Percentiles rank a stretch among this genome's conserved stretches.
Evolutionary conservation across 53 echinoderm and acorn worm species (phyloP).

Genomic region (Hippasteria phrygiana): DNA sequence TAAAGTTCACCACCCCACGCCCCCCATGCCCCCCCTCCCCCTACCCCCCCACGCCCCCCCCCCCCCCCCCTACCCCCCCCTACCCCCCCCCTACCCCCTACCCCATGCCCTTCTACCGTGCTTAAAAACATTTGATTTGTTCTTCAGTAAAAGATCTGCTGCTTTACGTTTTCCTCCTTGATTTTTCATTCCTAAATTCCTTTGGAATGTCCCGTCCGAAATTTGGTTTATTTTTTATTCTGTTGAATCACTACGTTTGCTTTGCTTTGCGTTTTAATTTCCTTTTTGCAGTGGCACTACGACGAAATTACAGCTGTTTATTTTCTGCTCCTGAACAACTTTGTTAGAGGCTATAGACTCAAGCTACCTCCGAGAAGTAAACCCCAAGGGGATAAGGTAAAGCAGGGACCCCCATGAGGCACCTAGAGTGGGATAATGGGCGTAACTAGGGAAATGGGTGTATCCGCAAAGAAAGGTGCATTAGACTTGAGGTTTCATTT

Average conservation of each 20-base stretch:
- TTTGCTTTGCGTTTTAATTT: constrained; percentile 28
- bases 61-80: not conserved
- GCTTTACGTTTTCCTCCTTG: not conserved
- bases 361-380: constrained; percentile 74
- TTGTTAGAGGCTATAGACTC: constrained; percentile 81
- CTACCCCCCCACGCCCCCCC: not conserved
- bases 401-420: not conserved
- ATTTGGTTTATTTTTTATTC: constrained; percentile 3
- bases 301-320: constrained; percentile 92
- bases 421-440: too few species aligned
- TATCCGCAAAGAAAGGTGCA: too few species aligned
- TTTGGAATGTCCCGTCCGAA: not conserved
- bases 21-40: constrained; percentile 1
- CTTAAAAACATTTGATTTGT: not conserved
- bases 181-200: not conserved
- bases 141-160: not conserved
- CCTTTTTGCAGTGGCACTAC: constrained; percentile 86
- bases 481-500: too few species aligned
- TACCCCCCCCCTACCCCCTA: not conserved
- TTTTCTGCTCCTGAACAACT: constrained; percentile 88
- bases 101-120: too few species aligned
- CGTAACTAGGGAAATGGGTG: too few species aligned
- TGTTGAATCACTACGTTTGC: constrained; percentile 24
- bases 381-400: constrained; percentile 92
- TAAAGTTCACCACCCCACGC: not conserved